Conservation (phyloP, 1,140 invertebrate genomes). For the Diploscapter pachys region DNA sequence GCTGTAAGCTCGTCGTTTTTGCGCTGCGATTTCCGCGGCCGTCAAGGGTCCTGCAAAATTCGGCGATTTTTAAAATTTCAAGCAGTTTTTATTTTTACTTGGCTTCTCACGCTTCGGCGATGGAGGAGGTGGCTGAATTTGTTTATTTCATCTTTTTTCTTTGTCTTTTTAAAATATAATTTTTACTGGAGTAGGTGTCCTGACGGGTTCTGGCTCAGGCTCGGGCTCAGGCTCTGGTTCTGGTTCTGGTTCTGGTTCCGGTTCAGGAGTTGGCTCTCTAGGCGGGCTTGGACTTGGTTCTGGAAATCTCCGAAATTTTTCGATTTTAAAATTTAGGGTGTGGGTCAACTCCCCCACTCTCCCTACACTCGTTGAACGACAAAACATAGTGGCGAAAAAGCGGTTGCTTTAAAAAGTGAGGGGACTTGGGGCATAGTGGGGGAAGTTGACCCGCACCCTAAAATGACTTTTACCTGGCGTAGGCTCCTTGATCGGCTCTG, state of each 20-base stretch:
- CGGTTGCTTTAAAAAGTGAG: no score
- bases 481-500: slow-evolving; percentile 36
- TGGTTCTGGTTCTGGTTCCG: slow-evolving; percentile 43
- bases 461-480: slow-evolving; percentile 7
- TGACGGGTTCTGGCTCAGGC: slow-evolving; percentile 38
- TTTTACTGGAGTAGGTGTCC: slow-evolving; percentile 8
- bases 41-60: slow-evolving; percentile 37
- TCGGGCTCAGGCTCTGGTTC: slow-evolving; percentile 46
- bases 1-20: slow-evolving; percentile 49
- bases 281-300: slow-evolving; percentile 42
- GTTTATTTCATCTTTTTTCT: slow-evolving; percentile 24
- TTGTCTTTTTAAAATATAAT: slow-evolving; percentile 11
- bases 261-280: slow-evolving; percentile 32
- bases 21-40: slow-evolving; percentile 40
- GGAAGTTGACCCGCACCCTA: no score
- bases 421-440: no score
- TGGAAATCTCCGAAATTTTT: no score
- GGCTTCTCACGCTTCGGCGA: slow-evolving; percentile 26
- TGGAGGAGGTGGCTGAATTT: slow-evolving; percentile 16
- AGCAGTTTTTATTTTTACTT: neutral
- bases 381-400: no score
- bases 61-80: slow-evolving; percentile 4
- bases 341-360: no score
- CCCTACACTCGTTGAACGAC: slow-evolving; percentile 34
- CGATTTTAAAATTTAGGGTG: no score